A percentile compares a stretch with the other conserved stretches of the same genome.
Evolutionary conservation across 2,797 vertebrate species (phyloP).

Genomic region (Semaprochilodus insignis): DNA sequence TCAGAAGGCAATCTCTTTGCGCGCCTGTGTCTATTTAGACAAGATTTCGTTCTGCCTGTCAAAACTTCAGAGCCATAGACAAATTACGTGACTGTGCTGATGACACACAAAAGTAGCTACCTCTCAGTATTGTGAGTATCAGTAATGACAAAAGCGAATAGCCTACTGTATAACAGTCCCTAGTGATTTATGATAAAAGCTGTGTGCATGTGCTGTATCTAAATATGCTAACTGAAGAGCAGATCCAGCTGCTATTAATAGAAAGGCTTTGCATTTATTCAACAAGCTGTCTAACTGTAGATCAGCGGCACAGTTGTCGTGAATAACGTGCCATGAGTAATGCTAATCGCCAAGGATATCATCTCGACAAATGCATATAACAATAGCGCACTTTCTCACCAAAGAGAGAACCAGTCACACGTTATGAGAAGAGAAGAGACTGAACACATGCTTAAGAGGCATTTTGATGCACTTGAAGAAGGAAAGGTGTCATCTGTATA

Average conservation of each 20-base stretch:
- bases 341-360: conserved; percentile 31
- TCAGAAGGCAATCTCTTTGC: conserved; percentile 66
- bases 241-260: conserved; percentile 45
- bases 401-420: conserved; percentile 37
- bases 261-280: conserved; percentile 45
- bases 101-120: conserved; percentile 48
- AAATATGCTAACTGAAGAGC: neutral
- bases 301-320: conserved; percentile 38
- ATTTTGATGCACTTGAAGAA: conserved; percentile 23
- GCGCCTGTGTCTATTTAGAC: conserved; percentile 61
- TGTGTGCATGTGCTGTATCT: neutral
- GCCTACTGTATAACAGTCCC: conserved; percentile 2
- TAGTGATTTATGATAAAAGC: conserved; percentile 2
- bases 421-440: conserved; percentile 29
- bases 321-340: conserved; percentile 4
- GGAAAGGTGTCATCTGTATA: conserved; percentile 28
- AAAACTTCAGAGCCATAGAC: conserved; percentile 59
- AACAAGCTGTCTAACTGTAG: conserved; percentile 52
- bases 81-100: conserved; percentile 52
- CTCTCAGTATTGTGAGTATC: conserved; percentile 38
- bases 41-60: conserved; percentile 60
- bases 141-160: conserved; percentile 39
- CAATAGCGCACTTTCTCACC: conserved; percentile 39
- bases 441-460: conserved; percentile 31
- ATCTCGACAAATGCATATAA: neutral